Percentiles rank a stretch among this genome's conserved stretches.
Conservation (phyloP, 2,113 vertebrate genomes). For the Siniperca knerii region DNA sequence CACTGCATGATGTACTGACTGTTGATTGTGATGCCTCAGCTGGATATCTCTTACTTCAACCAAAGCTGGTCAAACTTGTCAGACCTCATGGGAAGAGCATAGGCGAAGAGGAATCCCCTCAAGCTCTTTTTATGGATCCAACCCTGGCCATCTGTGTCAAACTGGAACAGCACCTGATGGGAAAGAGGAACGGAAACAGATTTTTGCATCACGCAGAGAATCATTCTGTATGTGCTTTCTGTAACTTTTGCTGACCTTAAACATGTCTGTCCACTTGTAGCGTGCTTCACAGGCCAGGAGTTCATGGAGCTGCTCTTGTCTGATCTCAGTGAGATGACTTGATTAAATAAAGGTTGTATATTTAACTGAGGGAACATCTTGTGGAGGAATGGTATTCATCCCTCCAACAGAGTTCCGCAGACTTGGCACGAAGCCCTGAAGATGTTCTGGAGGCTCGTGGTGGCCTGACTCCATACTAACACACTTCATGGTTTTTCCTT, state of each 20-base stretch:
- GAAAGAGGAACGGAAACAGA: not conserved
- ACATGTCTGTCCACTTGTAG: conserved; percentile 87
- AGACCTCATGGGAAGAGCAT: conserved; percentile 79
- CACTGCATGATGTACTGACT: not conserved
- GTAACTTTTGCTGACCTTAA: conserved; percentile 79
- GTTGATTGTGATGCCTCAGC: too few relatives aligned
- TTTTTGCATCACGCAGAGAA: not conserved
- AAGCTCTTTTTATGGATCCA: conserved; percentile 79
- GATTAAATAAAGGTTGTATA: too few relatives aligned
- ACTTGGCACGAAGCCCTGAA: too few relatives aligned
- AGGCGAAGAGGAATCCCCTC: conserved; percentile 78
- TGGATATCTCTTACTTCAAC: conserved; percentile 74
- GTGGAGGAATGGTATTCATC: too few relatives aligned
- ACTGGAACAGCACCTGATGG: conserved; percentile 79
- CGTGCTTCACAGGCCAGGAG: conserved; percentile 85
- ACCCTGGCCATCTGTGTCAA: conserved; percentile 73
- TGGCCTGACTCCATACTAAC: too few relatives aligned
- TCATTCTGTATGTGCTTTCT: not conserved
- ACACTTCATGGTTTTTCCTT: too few relatives aligned
- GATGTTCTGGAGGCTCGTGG: too few relatives aligned
- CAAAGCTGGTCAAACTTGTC: conserved; percentile 86
- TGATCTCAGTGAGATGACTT: too few relatives aligned
- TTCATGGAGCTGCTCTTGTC: conserved; percentile 85
- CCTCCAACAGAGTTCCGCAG: too few relatives aligned
- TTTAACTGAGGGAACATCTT: too few relatives aligned